A percentile compares a stretch with the other conserved stretches of the same genome.
Conservation (phyloP, 2,113 vertebrate genomes). For the Oncorhynchus clarkii region DNA sequence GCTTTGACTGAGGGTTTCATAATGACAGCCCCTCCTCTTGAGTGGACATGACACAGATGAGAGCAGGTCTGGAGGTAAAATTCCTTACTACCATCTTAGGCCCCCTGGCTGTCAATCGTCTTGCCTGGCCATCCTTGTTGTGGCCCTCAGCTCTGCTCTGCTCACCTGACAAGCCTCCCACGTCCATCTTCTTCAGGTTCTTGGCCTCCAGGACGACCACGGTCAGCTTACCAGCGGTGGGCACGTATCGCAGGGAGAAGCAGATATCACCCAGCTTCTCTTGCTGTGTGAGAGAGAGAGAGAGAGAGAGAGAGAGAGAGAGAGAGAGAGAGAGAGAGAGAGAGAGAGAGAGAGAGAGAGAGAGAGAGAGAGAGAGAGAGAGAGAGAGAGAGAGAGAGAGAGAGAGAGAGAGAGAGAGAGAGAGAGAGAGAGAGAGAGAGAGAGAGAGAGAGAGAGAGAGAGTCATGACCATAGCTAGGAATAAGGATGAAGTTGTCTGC, state of each 20-base stretch:
- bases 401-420: no score
- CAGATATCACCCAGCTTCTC: slow-evolving; percentile 98
- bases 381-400: slow-evolving; percentile 10
- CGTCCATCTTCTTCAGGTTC: slow-evolving; percentile 99
- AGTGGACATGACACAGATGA: not conserved
- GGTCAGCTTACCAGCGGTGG: slow-evolving; percentile 96
- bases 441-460: slow-evolving; percentile 9
- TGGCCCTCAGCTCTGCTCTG: not conserved
- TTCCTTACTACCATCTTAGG: no score
- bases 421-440: slow-evolving; percentile 33
- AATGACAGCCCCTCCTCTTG: not conserved
- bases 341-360: slow-evolving; percentile 8
- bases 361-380: slow-evolving; percentile 9
- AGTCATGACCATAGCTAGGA: not conserved
- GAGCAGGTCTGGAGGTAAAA: not conserved
- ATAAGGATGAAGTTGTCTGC: not conserved
- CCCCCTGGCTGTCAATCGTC: no score
- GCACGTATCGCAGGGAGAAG: slow-evolving; percentile 97
- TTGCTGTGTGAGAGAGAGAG: slow-evolving; percentile 79
- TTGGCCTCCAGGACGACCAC: slow-evolving; percentile 97
- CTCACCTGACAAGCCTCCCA: slow-evolving; percentile 94
- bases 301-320: slow-evolving; percentile 8
- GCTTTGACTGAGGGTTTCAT: not conserved
- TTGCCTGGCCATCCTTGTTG: no score
- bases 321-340: slow-evolving; percentile 9